A percentile compares a stretch with the other conserved stretches of the same genome.
Evolutionary conservation across 2,113 vertebrate genomes (phyloP).

Genomic region (Corydoras sp.): DNA sequence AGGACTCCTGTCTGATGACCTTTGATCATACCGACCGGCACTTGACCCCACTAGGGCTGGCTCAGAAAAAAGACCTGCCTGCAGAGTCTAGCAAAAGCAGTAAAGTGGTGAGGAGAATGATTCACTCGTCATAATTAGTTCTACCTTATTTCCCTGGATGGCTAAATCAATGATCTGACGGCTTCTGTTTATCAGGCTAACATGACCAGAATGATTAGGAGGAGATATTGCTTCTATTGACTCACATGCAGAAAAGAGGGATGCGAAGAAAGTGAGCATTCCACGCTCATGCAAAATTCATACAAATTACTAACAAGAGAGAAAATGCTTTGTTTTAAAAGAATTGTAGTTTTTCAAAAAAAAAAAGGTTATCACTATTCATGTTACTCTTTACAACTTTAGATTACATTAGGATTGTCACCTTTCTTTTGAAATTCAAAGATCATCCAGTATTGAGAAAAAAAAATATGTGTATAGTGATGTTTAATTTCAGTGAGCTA

Average conservation of each 20-base stretch:
- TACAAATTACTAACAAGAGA: neutral
- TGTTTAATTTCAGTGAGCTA: too few species aligned
- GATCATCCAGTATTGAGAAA: too few species aligned
- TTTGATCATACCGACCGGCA: constrained; percentile 41
- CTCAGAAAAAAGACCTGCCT: neutral
- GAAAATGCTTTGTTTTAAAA: too few species aligned
- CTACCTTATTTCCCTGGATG: constrained; percentile 34
- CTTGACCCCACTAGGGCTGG: constrained; percentile 29
- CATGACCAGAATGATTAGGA: neutral
- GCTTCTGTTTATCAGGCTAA: constrained; percentile 28
- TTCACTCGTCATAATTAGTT: constrained; percentile 34
- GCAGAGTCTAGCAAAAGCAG: neutral
- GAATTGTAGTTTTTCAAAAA: too few species aligned
- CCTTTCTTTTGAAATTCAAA: too few species aligned
- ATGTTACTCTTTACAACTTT: too few species aligned
- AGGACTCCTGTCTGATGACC: constrained; percentile 5
- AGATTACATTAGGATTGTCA: too few species aligned
- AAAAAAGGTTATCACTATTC: too few species aligned
- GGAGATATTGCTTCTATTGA: neutral
- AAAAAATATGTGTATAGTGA: too few species aligned
- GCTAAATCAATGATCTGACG: constrained; percentile 26
- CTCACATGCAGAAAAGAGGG: neutral
- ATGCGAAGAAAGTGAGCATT: neutral
- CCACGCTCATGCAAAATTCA: neutral
- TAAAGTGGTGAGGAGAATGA: neutral